Percentiles rank a stretch among this genome's conserved stretches.
Evolutionary conservation across 2,113 vertebrate genomes (phyloP).

Genomic region (Planiliza haematocheilus): DNA sequence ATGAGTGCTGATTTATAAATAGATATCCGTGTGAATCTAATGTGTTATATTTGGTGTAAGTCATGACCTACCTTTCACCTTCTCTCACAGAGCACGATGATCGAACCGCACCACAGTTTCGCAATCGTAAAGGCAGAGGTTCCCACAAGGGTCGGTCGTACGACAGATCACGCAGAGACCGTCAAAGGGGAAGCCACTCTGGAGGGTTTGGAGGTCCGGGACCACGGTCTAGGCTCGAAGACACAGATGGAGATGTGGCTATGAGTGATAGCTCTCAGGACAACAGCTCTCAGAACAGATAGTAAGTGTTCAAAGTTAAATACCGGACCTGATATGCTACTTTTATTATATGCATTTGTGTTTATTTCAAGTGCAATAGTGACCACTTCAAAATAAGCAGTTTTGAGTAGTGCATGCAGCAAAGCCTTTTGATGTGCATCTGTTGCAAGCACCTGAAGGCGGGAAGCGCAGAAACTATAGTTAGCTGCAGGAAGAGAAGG

Average conservation of each 20-base stretch:
- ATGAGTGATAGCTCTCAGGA: conserved; percentile 87
- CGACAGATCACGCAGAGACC: conserved; percentile 79
- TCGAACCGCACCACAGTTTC: conserved; percentile 81
- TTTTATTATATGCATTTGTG: too few species aligned
- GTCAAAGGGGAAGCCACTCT: conserved; percentile 69
- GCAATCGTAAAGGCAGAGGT: conserved; percentile 84
- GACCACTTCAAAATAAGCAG: background rate
- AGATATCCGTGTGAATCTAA: too few species aligned
- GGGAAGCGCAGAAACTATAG: background rate
- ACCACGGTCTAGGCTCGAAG: conserved; percentile 77
- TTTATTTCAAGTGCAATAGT: background rate
- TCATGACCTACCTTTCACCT: background rate
- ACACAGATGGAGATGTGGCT: conserved; percentile 83
- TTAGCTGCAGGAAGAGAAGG: conserved; percentile 5
- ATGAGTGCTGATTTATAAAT: too few species aligned
- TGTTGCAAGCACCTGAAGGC: background rate
- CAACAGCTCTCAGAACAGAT: conserved; percentile 79
- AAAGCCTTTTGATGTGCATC: background rate
- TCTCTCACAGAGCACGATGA: conserved; percentile 86
- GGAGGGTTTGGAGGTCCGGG: conserved; percentile 67
- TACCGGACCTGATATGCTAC: too few species aligned
- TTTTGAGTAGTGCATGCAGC: background rate
- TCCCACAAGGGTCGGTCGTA: conserved; percentile 82
- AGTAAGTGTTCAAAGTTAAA: conserved; percentile 84
- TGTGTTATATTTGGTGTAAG: too few species aligned